These are phyloP conservation scores for Tenebrosternarchus preto DNA, from an alignment of 2,113 vertebrate genomes.

Conservation along the genomic window DNA sequence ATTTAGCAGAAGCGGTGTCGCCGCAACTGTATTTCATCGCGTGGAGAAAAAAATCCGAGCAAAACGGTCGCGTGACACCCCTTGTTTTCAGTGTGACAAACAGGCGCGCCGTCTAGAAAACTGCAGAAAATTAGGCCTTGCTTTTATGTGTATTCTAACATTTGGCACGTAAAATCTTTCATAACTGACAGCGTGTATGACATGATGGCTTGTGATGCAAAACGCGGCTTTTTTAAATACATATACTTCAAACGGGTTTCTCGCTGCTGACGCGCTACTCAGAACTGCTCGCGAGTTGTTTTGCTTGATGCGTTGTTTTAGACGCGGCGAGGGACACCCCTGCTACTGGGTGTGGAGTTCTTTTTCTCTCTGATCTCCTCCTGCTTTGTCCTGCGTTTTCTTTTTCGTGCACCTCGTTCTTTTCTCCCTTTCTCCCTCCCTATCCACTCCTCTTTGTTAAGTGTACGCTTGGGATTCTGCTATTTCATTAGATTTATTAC, in stretches of 20 bases:
- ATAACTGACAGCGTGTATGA: not conserved
- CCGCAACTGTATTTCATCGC: too few species aligned
- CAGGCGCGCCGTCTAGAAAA: too few species aligned
- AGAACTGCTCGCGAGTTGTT: too few species aligned
- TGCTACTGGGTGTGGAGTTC: conserved; percentile 21
- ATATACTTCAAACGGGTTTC: not conserved
- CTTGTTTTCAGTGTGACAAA: too few species aligned
- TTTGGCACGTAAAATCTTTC: too few species aligned
- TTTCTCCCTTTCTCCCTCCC: not conserved
- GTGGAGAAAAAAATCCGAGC: too few species aligned
- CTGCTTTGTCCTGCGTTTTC: conserved; percentile 44
- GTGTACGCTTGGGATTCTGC: conserved; percentile 61
- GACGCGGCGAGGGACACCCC: not conserved
- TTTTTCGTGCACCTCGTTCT: conserved; percentile 14
- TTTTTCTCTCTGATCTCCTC: conserved; percentile 52
- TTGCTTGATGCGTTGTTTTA: not conserved
- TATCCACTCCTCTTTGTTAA: conserved; percentile 47
- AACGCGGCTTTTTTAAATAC: not conserved
- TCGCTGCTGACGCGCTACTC: not conserved
- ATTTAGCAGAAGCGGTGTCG: too few species aligned
- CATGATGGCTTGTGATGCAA: not conserved
- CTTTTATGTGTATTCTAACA: too few species aligned
- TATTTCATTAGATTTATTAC: conserved; percentile 70
- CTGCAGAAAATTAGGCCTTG: too few species aligned
- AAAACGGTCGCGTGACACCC: too few species aligned